Percentiles rank a stretch among this genome's conserved stretches.
These are phyloP conservation scores for Scaptomyza cyrtandrae DNA, from an alignment of 2,888 invertebrate genomes.

Conservation along the genomic window DNA sequence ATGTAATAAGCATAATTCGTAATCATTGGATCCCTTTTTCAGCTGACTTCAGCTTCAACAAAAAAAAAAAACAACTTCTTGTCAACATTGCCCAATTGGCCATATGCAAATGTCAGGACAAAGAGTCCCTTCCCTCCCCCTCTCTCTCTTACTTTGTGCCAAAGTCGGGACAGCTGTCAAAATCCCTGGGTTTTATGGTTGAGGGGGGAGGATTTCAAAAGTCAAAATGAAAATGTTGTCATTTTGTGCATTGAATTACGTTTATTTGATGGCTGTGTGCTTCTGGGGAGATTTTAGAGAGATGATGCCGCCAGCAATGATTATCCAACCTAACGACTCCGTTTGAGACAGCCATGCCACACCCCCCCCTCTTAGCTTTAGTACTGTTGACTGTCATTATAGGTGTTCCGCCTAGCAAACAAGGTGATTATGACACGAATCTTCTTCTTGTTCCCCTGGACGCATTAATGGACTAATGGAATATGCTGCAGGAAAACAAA, in stretches of 20 bases:
- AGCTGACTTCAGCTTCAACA: slow-evolving; percentile 34
- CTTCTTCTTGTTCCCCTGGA: slow-evolving; percentile 49
- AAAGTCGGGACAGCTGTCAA: slow-evolving; percentile 48
- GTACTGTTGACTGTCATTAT: slow-evolving; percentile 40
- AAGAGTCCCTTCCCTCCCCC: background rate
- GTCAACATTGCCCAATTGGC: slow-evolving; percentile 75
- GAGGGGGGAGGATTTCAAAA: slow-evolving; percentile 17
- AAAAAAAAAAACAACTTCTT: slow-evolving; percentile 46
- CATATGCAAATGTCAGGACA: slow-evolving; percentile 63
- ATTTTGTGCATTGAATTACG: slow-evolving; percentile 78
- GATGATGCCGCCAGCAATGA: slow-evolving; percentile 54
- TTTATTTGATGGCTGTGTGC: slow-evolving; percentile 67
- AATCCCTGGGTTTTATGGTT: slow-evolving; percentile 28
- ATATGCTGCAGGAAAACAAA: slow-evolving; percentile 34
- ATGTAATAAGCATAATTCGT: slow-evolving; percentile 58
- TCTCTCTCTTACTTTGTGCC: background rate
- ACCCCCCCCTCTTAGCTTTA: background rate
- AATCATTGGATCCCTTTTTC: slow-evolving; percentile 31
- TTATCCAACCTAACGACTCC: slow-evolving; percentile 70
- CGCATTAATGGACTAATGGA: slow-evolving; percentile 70
- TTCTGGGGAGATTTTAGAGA: slow-evolving; percentile 14
- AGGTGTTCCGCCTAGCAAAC: slow-evolving; percentile 73
- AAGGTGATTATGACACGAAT: slow-evolving; percentile 74
- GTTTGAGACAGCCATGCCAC: slow-evolving; percentile 38
- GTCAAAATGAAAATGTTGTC: slow-evolving; percentile 74